Conservation (phyloP, 2,113 vertebrate genomes). For the Butorides virescens region DNA sequence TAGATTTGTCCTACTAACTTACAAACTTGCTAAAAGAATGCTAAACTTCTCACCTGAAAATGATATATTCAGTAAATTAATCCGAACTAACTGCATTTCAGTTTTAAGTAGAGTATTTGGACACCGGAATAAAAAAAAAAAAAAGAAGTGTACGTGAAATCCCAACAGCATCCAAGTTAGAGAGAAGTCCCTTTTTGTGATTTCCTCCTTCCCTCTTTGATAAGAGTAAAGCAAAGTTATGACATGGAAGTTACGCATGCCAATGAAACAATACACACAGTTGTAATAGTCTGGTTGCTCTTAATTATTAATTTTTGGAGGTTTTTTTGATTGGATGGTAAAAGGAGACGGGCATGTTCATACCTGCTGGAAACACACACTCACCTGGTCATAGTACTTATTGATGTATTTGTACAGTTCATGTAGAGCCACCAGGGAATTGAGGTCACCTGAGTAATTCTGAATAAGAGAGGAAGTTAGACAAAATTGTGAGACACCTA, state of each 20-base stretch:
- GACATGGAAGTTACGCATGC: neutral
- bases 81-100: neutral
- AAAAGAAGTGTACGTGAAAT: accelerated
- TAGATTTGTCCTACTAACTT: neutral
- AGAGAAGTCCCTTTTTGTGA: neutral
- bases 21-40: neutral
- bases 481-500: neutral
- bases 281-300: neutral
- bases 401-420: slow-evolving; percentile 99
- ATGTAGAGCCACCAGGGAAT: slow-evolving; percentile 93
- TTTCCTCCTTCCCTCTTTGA: neutral
- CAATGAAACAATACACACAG: neutral
- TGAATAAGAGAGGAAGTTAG: slow-evolving; percentile 53
- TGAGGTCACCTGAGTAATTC: slow-evolving; percentile 97
- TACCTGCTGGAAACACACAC: slow-evolving; percentile 24
- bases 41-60: neutral
- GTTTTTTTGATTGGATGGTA: neutral
- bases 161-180: neutral
- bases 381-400: slow-evolving; percentile 98
- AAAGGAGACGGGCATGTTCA: neutral
- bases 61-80: neutral
- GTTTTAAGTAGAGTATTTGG: neutral
- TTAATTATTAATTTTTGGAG: neutral
- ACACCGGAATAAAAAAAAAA: neutral
- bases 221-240: neutral